Percentiles rank a stretch among this genome's conserved stretches.
These are phyloP conservation scores for Stomorhina lunata DNA, from an alignment of 2,888 invertebrate species.

Conservation along the genomic window DNA sequence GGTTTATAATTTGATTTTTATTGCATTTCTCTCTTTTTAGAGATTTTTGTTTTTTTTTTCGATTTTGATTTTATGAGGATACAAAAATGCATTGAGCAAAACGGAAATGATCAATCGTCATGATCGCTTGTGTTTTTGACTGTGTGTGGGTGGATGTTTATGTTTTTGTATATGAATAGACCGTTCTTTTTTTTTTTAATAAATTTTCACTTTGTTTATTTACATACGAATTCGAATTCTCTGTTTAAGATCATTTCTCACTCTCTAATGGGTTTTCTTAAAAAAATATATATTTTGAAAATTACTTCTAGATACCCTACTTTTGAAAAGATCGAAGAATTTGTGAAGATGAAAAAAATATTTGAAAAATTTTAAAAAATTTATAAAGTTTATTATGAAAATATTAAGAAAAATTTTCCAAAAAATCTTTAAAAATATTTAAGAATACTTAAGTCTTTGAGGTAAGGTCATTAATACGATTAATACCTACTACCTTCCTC, in stretches of 20 bases:
- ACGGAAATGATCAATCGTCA: slow-evolving; percentile 66
- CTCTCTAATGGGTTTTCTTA: slow-evolving; percentile 24
- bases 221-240: slow-evolving; percentile 36
- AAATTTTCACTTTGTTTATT: slow-evolving; percentile 52
- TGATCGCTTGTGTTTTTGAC: slow-evolving; percentile 40
- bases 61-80: slow-evolving; percentile 19
- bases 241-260: slow-evolving; percentile 52
- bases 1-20: slow-evolving; percentile 30
- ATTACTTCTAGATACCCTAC: no score
- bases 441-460: no score
- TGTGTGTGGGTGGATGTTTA: slow-evolving; percentile 52
- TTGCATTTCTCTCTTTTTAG: not conserved
- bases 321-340: no score
- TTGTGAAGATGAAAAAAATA: no score
- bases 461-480: no score
- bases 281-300: not conserved
- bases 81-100: slow-evolving; percentile 52
- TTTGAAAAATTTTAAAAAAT: no score
- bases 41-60: no score
- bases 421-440: no score
- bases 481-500: no score
- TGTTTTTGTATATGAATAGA: slow-evolving; percentile 16
- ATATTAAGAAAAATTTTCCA: no score
- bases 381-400: no score
- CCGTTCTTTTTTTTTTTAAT: no score